Base-by-base conservation (phyloP, 1,140 invertebrate species). In the Drosophila ercepeae region DNA sequence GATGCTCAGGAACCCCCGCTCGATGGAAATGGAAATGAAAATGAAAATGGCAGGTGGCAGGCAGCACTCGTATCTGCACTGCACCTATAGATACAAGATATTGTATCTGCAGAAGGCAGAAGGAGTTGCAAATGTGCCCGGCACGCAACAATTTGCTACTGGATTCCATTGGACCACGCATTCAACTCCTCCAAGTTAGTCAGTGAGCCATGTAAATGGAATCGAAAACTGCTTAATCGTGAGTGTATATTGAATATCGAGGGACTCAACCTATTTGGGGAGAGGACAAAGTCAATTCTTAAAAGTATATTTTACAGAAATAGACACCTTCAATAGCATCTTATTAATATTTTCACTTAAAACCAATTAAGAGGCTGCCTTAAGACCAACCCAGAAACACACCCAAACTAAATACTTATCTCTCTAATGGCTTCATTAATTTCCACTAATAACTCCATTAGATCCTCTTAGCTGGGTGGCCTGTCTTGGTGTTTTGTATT, bases 81-180 rank as follows among this genome's bases (percentile, higher is more conserved):
- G 45, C 34, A 59, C 29, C 60, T 70, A 67, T 41, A 68, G 55
- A 55, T 48, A 60, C 46, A 61, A 84, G 70, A 84, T 78, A 78
- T 72, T 84, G 75, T 59, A 54, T 69, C 51, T 70, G 53, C 55
- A 44, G 48, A 53, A 44, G 61, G 29, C n/a, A n/a, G n/a, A n/a
- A n/a, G n/a, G n/a, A 60, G 44, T 57, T 72, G 63, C 78, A 88
- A 86, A 86, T 86, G 82, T 88, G 72, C 73, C 82, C 68, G 74
- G 78, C 75, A 89, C 88, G 81, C 88, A 89, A 86, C 81, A 89
- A 89, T 89, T 83, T 89, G 88, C 88, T 89, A 89, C 88, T 74
- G 88, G 82, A 88, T 90, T 88, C 72, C 63, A 74, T 61, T 21
- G 39, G 39, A 29, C 51, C 53, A 11, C 32, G 16, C 41, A 63